Evolutionary conservation across 1,140 invertebrate species (phyloP).

Genomic region (Branchinecta lynchi): DNA sequence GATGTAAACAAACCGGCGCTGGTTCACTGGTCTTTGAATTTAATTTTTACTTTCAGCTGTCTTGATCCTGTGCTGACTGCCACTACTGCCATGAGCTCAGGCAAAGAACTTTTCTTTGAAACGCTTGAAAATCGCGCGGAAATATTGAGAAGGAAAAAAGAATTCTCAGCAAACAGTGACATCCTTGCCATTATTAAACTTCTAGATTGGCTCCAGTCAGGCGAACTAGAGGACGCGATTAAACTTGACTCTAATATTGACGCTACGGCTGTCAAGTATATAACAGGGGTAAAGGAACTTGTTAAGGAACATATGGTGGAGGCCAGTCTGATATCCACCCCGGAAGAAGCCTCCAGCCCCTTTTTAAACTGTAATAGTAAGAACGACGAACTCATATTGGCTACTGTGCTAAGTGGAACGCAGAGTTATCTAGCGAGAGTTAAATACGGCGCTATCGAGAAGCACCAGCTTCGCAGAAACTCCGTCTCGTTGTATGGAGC

Average conservation of each 20-base stretch:
- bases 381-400: not conserved
- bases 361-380: not conserved
- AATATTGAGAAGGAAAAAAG: not conserved
- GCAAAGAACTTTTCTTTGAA: not conserved
- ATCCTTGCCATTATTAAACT: not conserved
- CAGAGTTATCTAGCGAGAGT: not conserved
- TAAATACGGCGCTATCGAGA: not conserved
- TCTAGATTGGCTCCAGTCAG: conserved; percentile 5
- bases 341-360: not conserved
- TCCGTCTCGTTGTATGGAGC: no score
- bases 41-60: not conserved
- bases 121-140: not conserved
- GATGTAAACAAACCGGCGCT: no score
- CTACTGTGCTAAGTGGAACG: not conserved
- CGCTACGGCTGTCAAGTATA: not conserved
- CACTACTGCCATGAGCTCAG: not conserved
- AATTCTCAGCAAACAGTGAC: not conserved
- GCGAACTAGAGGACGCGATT: not conserved
- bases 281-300: not conserved
- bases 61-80: not conserved
- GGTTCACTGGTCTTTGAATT: no score
- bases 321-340: not conserved
- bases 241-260: not conserved
- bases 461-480: not conserved
- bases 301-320: not conserved